A percentile compares a stretch with the other conserved stretches of the same genome.
Conservation (phyloP, 2,888 invertebrate species). For the Ferdinandea cuprea region DNA sequence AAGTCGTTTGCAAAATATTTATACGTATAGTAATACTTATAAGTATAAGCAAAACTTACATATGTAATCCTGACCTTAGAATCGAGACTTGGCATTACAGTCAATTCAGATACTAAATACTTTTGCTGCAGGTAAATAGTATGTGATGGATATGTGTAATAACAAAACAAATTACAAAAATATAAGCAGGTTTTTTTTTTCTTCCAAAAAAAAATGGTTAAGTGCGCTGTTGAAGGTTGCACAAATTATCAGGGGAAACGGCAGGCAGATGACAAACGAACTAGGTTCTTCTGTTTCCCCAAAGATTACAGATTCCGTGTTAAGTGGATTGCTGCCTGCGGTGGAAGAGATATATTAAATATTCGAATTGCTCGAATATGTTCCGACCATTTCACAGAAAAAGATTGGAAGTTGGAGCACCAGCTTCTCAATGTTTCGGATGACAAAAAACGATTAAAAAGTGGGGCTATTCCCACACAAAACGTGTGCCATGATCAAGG, state of each 20-base stretch:
- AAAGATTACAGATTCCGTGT: not conserved
- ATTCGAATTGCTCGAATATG: constrained; percentile 23
- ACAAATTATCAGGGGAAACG: constrained; percentile 33
- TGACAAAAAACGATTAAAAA: constrained; percentile 14
- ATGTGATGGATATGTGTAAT: too few relatives aligned
- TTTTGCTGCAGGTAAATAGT: too few relatives aligned
- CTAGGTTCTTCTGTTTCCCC: constrained; percentile 27
- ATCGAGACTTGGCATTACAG: too few relatives aligned
- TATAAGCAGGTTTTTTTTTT: too few relatives aligned
- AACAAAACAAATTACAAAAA: too few relatives aligned
- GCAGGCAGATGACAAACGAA: not conserved
- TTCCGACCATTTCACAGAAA: constrained; percentile 37
- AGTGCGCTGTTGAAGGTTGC: constrained; percentile 21
- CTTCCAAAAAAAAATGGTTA: constrained; percentile 38
- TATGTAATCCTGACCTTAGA: too few relatives aligned
- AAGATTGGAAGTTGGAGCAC: constrained; percentile 25
- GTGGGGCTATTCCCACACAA: constrained; percentile 19
- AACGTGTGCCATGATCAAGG: not conserved
- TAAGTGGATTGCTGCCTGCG: constrained; percentile 21
- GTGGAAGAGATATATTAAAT: not conserved
- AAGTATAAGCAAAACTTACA: too few relatives aligned
- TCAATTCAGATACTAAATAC: too few relatives aligned
- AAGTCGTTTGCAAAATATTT: too few relatives aligned
- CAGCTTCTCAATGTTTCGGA: constrained; percentile 12
- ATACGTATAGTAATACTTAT: too few relatives aligned